These are phyloP conservation scores for Hipparchia sbordonii DNA, from an alignment of 2,888 invertebrate genomes.

Conservation along the genomic window DNA sequence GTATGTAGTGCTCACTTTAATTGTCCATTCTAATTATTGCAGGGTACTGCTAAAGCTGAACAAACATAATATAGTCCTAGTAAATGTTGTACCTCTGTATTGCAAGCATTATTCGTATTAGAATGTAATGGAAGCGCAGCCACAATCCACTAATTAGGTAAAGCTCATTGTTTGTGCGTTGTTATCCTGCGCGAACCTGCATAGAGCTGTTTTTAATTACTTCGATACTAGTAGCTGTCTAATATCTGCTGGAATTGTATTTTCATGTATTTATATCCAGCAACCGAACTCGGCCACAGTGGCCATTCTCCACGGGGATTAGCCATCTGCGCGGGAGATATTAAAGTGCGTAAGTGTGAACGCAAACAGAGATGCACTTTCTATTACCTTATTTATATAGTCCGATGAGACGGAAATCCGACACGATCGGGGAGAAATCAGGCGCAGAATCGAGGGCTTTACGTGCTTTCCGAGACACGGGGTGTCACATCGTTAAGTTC, in stretches of 20 bases:
- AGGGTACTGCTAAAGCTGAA: not conserved
- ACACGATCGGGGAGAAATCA: too few species aligned
- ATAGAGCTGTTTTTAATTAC: slow-evolving; percentile 7
- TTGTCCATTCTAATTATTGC: slow-evolving; percentile 1
- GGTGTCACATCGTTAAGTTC: too few species aligned
- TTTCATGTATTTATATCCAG: not conserved
- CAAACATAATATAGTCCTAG: not conserved
- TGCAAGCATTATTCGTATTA: slow-evolving; percentile 11
- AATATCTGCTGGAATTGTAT: not conserved
- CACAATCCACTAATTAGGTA: slow-evolving; percentile 15
- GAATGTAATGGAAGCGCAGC: slow-evolving; percentile 8
- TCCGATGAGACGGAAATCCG: too few species aligned
- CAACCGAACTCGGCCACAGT: too few species aligned
- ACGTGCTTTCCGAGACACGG: too few species aligned
- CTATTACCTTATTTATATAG: too few species aligned
- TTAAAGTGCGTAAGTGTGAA: too few species aligned
- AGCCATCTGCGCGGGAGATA: too few species aligned
- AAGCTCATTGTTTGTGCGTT: slow-evolving; percentile 17
- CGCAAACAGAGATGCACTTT: too few species aligned
- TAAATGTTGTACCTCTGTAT: slow-evolving; percentile 9
- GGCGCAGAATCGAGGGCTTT: too few species aligned
- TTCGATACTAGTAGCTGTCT: not conserved
- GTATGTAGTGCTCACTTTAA: not conserved
- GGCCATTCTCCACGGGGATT: too few species aligned
- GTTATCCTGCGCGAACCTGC: slow-evolving; percentile 5